Evolutionary conservation across 2,888 invertebrate genomes (phyloP), one percentile per base, ranked within the genome.

Genomic region (Trichopoda pennipes): DNA sequence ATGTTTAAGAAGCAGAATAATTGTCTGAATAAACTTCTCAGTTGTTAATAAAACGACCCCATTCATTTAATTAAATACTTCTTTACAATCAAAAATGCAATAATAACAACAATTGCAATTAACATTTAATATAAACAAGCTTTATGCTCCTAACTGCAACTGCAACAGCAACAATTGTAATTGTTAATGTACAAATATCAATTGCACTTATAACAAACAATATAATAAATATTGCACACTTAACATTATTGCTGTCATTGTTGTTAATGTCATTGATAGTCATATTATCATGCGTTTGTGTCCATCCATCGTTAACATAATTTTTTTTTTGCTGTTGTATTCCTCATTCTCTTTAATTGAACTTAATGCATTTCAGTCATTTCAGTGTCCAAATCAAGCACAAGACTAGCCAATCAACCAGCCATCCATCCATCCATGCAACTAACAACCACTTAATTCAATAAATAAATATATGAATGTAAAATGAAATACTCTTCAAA

Each of bases 361-460:
- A 78, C 58, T 82, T 75, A 82, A 82, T 82, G 74, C 51, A 60
- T 58, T 61, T 70, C 21, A 79, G 60, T 70, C 51, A 60, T 58
- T 61, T 70, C 21, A 79, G 60, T 70, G 70, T 56, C 66, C 51
- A 42, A 63, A 66, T 49, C 61, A 63, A 38, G 61, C 68, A 58
- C 55, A 44, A 56, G 32, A 47, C 51, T 23, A 51, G 8, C 35
- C 38, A 47, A 12, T 8, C 51, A 60, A 38, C 19, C 42, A 60
- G 12, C 12, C 10, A 38, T 21, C 10, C 35, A 55, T 2, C 66
- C 21, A 32, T 9, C 23, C 28, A 68, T 12, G 1, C 10, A 38
- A 38, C 42, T 1, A 44, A 4, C 61, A 55, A 73, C 68, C 78
- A 81, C 63, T 81, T 77, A 51, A 74, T 64, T 69, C 38, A 78